Base-by-base conservation (phyloP, 2,888 invertebrate species). In the Drosophila lutescens region DNA sequence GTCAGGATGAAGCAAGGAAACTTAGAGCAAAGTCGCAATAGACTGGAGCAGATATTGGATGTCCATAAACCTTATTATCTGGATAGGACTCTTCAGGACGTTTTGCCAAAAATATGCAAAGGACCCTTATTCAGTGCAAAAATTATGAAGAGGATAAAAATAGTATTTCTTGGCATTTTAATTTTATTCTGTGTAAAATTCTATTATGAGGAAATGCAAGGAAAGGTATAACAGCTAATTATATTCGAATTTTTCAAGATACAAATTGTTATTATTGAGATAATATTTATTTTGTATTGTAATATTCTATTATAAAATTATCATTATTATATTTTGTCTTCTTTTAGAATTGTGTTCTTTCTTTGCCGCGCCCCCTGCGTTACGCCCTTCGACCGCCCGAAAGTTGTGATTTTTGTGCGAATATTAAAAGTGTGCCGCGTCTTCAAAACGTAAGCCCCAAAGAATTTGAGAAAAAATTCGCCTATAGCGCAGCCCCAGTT, bases 401-500 rank as follows among this genome's bases (percentile, higher is more conserved):
- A 88, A 94, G 95, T 85, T 98, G 98, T 90, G 93, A 94, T 23
- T 95, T 97, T 92, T 98, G 98, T 90, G 88, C 90, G 6, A 94
- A 93, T 59, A 93, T 98, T 12, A 91, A 92, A 5, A 91, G 93
- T 74, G 94, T 97, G 32, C 94, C 94, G 41, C 94, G 95, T 67
- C 93, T 97, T 0, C 90, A 93, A 8, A 94, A 95, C 81, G 93
- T 97, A 17, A 93, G 95, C 0, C 93, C 95, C 0, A 91, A 92
- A 6, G 93, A 94, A 63, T 98, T 98, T 90, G 96, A 97, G 86
- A 90, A 93, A 23, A 92, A 93, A 86, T 98, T 94, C 84, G 97
- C 97, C 0, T 96, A 97, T 87, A 94, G 94, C 12, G 95, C 96
- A 0, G 93, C 94, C 7, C 98, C 98, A 0, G 96, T 98, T 2